Evolutionary conservation across 2,113 vertebrate genomes (phyloP), one percentile per base, ranked within the genome.

Genomic region (Heterocephalus glaber): DNA sequence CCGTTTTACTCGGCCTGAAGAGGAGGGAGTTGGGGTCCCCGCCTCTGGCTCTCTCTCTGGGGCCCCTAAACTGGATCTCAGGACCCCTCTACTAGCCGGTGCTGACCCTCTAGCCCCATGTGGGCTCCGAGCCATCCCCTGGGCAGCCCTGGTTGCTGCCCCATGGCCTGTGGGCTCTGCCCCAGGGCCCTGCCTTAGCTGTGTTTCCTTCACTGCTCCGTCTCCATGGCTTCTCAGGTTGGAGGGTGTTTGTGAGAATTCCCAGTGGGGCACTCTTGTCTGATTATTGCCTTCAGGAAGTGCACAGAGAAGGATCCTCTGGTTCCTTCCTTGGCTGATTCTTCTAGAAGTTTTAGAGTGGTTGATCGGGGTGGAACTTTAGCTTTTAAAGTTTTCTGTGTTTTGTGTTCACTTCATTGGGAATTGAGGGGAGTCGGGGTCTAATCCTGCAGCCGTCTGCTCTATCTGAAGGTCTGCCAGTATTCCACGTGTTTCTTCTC

Each of bases 331-430:
- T 93, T 77, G 35, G 35, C 58, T 87, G n/a, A 12, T 74, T 92
- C 54, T 81, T 61, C 49, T 83, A 94, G 82, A 81, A 86, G 61
- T 65, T 94, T 92, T 74, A 66, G 20, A 68, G 30, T 35, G 79
- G 10, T 83, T 94, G 35, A 72, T 92, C 47, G 60, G 89, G 54
- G 54, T 26, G 68, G 33, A 38, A 65, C n/a, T 83, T 90, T 79
- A 82, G 54, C 74, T 88, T 90, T 79, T n/a, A 58, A 79, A 49
- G 54, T 65, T 66, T 52, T 80, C 30, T 47, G 90, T 74, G 47
- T 90, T 74, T 1, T 26, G 7, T 58, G 22, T 88, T 88, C 65
- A 28, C 60, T 85, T 85, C 47, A 28, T 47, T 70, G 35, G 10
- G 47, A 41, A 19, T 30, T n/a, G 26, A 44, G 30, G 61, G 26